Evolutionary conservation across 2,797 vertebrate genomes (phyloP).

Genomic region (Notolepis coatsorum): DNA sequence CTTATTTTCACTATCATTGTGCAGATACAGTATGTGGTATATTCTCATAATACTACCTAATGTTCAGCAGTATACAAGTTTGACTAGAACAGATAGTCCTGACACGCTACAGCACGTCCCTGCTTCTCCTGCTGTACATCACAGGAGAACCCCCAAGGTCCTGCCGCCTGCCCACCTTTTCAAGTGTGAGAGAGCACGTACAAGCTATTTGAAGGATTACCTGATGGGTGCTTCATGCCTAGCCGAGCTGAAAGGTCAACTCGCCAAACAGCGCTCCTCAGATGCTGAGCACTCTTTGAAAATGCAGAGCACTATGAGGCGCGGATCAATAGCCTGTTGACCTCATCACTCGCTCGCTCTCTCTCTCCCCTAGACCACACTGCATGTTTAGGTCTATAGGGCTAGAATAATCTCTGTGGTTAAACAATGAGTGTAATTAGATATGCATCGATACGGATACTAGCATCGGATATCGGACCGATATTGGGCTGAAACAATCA

Average conservation of each 20-base stretch:
- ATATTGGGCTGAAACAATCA: too few species aligned
- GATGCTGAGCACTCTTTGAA: constrained; percentile 75
- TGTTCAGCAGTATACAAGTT: too few species aligned
- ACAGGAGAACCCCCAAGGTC: constrained; percentile 65
- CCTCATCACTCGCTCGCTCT: constrained; percentile 72
- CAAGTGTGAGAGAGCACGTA: constrained; percentile 74
- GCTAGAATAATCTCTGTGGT: background rate
- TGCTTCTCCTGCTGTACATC: constrained; percentile 62
- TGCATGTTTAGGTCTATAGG: background rate
- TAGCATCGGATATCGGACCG: too few species aligned
- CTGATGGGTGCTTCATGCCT: constrained; percentile 61
- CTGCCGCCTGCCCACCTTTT: constrained; percentile 65
- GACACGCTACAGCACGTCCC: constrained; percentile 25
- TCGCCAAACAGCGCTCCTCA: constrained; percentile 64
- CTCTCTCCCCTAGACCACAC: constrained; percentile 27
- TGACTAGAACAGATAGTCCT: constrained; percentile 35
- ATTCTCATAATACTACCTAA: too few species aligned
- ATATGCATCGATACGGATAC: too few species aligned
- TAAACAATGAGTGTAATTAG: background rate
- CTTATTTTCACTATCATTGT: constrained; percentile 14
- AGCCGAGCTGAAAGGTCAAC: constrained; percentile 75
- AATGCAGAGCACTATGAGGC: constrained; percentile 54
- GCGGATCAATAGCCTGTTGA: constrained; percentile 72
- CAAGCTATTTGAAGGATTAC: constrained; percentile 78
- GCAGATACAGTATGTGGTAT: constrained; percentile 14